Conservation (phyloP, 2,113 vertebrate species). For the Elaphurus davidianus region DNA sequence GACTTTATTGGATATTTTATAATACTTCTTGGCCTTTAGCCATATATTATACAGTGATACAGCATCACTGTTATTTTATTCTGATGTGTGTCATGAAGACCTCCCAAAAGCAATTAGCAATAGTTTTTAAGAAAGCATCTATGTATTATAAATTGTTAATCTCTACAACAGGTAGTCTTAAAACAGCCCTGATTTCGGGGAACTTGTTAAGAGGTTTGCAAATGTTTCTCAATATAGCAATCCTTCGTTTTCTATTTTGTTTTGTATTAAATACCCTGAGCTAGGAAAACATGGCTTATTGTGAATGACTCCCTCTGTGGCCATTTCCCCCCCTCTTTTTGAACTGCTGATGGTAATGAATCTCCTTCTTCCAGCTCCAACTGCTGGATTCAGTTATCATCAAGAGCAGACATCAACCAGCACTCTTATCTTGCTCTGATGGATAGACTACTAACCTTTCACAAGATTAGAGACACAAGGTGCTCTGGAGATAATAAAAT, state of each 20-base stretch:
- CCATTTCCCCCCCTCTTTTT: slow-evolving; percentile 53
- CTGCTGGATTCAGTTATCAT: slow-evolving; percentile 78
- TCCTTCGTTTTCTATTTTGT: slow-evolving; percentile 31
- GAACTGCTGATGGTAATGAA: slow-evolving; percentile 76
- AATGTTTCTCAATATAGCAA: background rate
- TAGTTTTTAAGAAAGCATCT: slow-evolving; percentile 15
- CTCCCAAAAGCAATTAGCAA: background rate
- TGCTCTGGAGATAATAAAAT: slow-evolving; percentile 87
- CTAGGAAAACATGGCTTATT: background rate
- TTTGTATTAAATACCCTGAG: slow-evolving; percentile 49
- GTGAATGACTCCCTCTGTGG: background rate
- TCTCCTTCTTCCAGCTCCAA: slow-evolving; percentile 69
- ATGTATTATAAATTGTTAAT: background rate
- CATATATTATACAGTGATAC: background rate
- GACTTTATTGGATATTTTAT: background rate
- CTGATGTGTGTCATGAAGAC: background rate
- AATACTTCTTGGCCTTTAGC: background rate
- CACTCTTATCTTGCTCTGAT: slow-evolving; percentile 84
- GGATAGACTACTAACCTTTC: slow-evolving; percentile 85
- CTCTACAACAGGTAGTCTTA: background rate
- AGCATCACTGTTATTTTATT: background rate
- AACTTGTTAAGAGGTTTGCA: slow-evolving; percentile 41
- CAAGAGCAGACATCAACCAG: slow-evolving; percentile 78
- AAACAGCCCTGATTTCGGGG: slow-evolving; percentile 6
- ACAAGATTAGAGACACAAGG: slow-evolving; percentile 85